phyloP scores from a whole-genome alignment of 2,113 vertebrate species.

The Hippocampus zosterae region DNA sequence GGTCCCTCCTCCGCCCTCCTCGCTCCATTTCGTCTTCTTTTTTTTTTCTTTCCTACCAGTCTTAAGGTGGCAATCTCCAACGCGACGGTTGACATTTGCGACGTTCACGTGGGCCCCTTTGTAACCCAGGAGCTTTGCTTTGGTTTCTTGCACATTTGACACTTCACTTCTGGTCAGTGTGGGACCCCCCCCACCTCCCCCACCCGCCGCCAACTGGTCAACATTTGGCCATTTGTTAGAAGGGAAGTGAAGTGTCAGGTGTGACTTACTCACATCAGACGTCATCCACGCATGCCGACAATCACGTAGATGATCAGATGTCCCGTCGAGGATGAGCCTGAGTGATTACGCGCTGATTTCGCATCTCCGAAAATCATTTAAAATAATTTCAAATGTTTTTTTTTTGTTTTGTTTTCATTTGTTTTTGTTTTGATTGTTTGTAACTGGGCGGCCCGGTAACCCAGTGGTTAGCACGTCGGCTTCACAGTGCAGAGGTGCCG shows the following conservation, averaged over 20 bases:
- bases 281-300: too few relatives aligned
- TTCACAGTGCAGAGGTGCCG: too few relatives aligned
- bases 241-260: not conserved
- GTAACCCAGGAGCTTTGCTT: not conserved
- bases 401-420: too few relatives aligned
- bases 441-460: too few relatives aligned
- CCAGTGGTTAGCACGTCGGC: too few relatives aligned
- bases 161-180: not conserved
- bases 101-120: not conserved
- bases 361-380: too few relatives aligned
- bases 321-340: not conserved
- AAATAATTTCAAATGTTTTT: too few relatives aligned
- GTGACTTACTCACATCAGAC: too few relatives aligned
- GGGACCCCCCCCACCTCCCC: not conserved
- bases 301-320: too few relatives aligned
- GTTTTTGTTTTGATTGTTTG: too few relatives aligned
- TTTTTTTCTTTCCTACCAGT: not conserved
- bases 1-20: constrained; percentile 5
- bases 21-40: not conserved
- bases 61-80: not conserved
- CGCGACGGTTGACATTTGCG: not conserved
- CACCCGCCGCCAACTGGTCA: constrained; percentile 7
- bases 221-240: constrained; percentile 47
- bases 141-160: not conserved
- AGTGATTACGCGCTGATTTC: not conserved